These are phyloP conservation scores for Muricea muricata DNA, from an alignment of 92 coral and sea anemone species.

Conservation along the genomic window DNA sequence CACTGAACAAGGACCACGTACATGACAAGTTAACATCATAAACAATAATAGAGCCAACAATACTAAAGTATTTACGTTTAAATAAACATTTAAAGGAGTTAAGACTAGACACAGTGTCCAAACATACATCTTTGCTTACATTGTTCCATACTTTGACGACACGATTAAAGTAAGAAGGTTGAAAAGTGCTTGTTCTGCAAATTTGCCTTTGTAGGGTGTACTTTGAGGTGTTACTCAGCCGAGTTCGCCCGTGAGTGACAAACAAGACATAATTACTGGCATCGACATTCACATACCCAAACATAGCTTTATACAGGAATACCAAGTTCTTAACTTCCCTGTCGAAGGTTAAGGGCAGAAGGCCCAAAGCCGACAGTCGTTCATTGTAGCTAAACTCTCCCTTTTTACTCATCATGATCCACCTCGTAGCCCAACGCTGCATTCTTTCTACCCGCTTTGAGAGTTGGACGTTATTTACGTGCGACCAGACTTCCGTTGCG, in stretches of 20 bases:
- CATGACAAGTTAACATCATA: not conserved
- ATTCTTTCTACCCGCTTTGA: constrained; percentile 40
- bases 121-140: constrained; percentile 16
- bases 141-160: constrained; percentile 2
- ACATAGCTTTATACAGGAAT: constrained; percentile 42
- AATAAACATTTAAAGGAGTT: constrained; percentile 14
- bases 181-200: constrained; percentile 16
- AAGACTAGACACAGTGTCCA: constrained; percentile 16
- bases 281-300: constrained; percentile 48
- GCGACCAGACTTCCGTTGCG: constrained; percentile 49
- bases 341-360: constrained; percentile 55
- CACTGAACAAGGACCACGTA: not conserved
- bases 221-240: constrained; percentile 26
- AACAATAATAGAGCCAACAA: not conserved
- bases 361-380: constrained; percentile 35
- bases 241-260: constrained; percentile 24
- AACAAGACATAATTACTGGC: not conserved
- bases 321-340: constrained; percentile 55
- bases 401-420: constrained; percentile 39
- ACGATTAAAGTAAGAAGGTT: constrained; percentile 13
- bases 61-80: not conserved
- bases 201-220: not conserved
- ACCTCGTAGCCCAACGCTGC: constrained; percentile 41
- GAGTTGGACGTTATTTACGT: constrained; percentile 6
- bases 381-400: constrained; percentile 54